Evolutionary conservation across 2,113 vertebrate species (phyloP).

Genomic region (Aplodontia rufa): DNA sequence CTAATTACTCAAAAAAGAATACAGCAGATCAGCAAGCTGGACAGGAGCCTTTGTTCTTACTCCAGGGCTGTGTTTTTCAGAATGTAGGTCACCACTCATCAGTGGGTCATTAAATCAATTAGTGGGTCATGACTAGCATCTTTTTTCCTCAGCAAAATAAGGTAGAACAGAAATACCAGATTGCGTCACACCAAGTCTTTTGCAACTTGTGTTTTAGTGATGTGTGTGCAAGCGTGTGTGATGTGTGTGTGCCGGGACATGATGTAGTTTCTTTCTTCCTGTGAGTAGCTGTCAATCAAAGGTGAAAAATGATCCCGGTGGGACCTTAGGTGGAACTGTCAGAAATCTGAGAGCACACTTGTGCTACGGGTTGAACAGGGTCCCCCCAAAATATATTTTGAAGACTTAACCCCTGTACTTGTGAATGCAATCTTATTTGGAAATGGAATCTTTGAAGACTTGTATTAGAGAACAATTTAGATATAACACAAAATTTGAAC

Average conservation of each 20-base stretch:
- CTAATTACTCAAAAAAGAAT: not conserved
- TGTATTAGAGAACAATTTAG: not conserved
- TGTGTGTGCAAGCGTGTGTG: not conserved
- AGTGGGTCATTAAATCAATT: not conserved
- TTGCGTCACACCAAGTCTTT: not conserved
- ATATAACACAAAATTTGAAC: not conserved
- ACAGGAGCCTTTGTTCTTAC: not conserved
- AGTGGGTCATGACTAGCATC: not conserved
- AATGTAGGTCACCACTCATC: not conserved
- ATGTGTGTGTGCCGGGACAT: not conserved
- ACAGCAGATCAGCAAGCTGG: not conserved
- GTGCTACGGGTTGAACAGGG: not conserved
- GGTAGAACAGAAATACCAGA: not conserved
- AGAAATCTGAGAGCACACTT: not conserved
- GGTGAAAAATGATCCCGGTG: not conserved
- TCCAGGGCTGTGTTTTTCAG: not conserved
- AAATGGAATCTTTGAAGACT: not conserved
- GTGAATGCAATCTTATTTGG: not conserved
- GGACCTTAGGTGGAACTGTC: not conserved
- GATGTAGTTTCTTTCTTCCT: not conserved
- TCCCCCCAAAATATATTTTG: not conserved
- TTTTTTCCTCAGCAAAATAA: constrained; percentile 9
- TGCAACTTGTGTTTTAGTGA: not conserved
- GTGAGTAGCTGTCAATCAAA: not conserved
- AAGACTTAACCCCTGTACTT: not conserved